phyloP scores from a whole-genome alignment of 2,113 vertebrate species.

The Mormoops blainvillei region DNA sequence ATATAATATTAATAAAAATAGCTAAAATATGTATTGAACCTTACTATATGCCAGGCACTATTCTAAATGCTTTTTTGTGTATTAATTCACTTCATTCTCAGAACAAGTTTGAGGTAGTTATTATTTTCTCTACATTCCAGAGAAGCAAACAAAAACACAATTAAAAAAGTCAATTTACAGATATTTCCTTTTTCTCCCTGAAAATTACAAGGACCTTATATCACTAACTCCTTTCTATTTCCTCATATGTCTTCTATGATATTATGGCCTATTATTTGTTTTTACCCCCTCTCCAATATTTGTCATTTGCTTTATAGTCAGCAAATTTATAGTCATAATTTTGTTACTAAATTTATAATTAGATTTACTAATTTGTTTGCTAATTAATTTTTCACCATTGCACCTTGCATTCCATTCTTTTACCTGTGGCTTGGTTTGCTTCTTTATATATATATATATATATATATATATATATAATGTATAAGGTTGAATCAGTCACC shows the following conservation, averaged over 20 bases:
- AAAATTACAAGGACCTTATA: neutral
- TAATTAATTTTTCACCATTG: neutral
- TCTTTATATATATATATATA: neutral
- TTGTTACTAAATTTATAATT: neutral
- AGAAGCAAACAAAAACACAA: slow-evolving; percentile 1
- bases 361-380: neutral
- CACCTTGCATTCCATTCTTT: neutral
- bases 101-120: neutral
- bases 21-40: neutral
- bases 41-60: neutral
- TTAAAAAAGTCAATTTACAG: neutral
- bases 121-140: neutral
- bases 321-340: neutral
- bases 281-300: neutral
- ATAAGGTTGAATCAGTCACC: neutral
- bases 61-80: neutral
- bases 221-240: neutral
- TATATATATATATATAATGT: neutral
- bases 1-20: neutral
- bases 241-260: neutral
- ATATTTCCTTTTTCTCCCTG: neutral
- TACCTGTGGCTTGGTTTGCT: neutral
- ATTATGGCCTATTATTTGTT: neutral
- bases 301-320: slow-evolving; percentile 9
- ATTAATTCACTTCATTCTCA: neutral